Base-by-base conservation (phyloP, 2,888 invertebrate genomes). In the Cantharis lateralis region DNA sequence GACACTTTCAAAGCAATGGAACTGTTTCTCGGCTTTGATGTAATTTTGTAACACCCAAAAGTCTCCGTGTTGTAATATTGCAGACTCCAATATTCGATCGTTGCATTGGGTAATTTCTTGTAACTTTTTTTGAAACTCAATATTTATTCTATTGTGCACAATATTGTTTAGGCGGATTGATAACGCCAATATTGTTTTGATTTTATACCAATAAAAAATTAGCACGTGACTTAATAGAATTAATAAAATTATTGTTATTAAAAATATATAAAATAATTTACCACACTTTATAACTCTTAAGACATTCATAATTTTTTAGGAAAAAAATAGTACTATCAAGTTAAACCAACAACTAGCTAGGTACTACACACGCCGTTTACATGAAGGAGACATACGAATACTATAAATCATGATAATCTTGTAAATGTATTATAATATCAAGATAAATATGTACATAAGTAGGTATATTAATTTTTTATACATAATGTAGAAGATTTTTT, bases 41-140 rank as follows among this genome's bases (percentile, higher is more conserved):
- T 91, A 90, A 85, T 93, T 93, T 83, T 91, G 90, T 9, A 93
- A 86, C 62, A 93, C 90, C 92, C 92, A 93, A 84, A 89, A 91
- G 15, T 79, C 77, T 10, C 82, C 82, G n/a, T 79, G 77, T 62
- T 80, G 81, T 70, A 81, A 74, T 5, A 81, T 79, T 20, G 62
- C 15, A 5, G 77, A 69, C 15, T 76, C 68, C 63, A 79, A 75
- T 11, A 69, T 62, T 10, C 78, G 74, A 62, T 82, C 79, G n/a
- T 76, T 28, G 61, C 82, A 82, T n/a, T 68, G 10, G 15, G 68
- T 74, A 26, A 74, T 68, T 18, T 73, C 32, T 72, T 68, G 20
- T 7, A 72, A 7, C n/a, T 66, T 24, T 20, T 10, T 66, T 20
- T 66, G 18, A 66, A 66, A 66, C 64, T 20, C 64, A 20, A n/a